Evolutionary conservation across 2,797 vertebrate genomes (phyloP).

Genomic region (Spea hammondii): DNA sequence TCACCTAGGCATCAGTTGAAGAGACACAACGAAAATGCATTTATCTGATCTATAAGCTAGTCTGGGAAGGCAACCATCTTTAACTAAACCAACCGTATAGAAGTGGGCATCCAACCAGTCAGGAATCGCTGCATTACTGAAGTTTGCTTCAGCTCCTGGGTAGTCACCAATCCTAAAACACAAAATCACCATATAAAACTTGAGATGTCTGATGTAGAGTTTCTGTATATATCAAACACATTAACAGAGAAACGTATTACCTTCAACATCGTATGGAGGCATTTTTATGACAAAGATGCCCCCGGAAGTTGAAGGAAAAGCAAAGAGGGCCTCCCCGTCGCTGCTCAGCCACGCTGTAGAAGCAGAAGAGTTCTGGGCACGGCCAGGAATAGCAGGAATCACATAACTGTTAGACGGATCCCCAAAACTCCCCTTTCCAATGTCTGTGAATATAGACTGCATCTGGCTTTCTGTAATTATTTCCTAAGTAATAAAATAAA

Average conservation of each 20-base stretch:
- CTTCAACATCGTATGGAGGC: conserved; percentile 73
- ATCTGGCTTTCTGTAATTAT: conserved; percentile 84
- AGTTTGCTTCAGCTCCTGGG: conserved; percentile 86
- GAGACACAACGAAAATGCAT: no score
- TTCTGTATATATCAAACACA: not conserved
- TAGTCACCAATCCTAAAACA: conserved; percentile 66
- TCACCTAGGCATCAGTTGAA: no score
- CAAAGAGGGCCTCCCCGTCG: conserved; percentile 83
- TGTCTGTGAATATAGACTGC: conserved; percentile 89
- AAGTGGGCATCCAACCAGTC: conserved; percentile 89
- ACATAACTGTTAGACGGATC: conserved; percentile 75
- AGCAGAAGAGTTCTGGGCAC: conserved; percentile 63
- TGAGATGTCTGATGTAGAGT: not conserved
- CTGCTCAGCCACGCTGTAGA: conserved; percentile 81
- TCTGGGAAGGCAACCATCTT: not conserved
- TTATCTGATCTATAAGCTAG: no score
- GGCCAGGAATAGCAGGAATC: conserved; percentile 73
- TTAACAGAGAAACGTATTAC: conserved; percentile 62
- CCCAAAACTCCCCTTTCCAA: conserved; percentile 81
- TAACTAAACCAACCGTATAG: conserved; percentile 74
- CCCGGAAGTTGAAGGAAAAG: conserved; percentile 78
- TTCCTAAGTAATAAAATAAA: conserved; percentile 68
- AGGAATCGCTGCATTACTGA: conserved; percentile 84
- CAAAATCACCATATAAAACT: not conserved
- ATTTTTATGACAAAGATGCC: conserved; percentile 84